A percentile compares a stretch with the other conserved stretches of the same genome.
Evolutionary conservation across 64 coral and sea anemone species (phyloP).

Genomic region (Porites australiensis): DNA sequence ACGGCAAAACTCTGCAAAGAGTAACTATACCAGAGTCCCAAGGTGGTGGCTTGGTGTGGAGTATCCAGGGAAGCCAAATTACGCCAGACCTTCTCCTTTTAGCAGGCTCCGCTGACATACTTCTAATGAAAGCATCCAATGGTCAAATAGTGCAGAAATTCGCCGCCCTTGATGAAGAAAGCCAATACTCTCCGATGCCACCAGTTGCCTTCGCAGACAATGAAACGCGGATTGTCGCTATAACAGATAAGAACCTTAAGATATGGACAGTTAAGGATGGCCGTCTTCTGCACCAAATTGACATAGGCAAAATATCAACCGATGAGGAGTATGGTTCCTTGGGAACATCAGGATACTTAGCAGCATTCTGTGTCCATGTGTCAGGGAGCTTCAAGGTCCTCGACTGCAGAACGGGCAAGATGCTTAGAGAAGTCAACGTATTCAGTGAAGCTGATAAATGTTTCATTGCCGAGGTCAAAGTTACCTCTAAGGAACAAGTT

Average conservation of each 20-base stretch:
- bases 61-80: slow-evolving; percentile 31
- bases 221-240: slow-evolving; percentile 52
- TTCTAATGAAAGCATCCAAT: slow-evolving; percentile 28
- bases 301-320: slow-evolving; percentile 46
- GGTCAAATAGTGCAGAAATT: slow-evolving; percentile 31
- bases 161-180: slow-evolving; percentile 40
- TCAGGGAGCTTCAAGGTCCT: slow-evolving; percentile 43
- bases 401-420: slow-evolving; percentile 17
- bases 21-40: slow-evolving; percentile 38
- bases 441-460: slow-evolving; percentile 8
- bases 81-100: slow-evolving; percentile 41
- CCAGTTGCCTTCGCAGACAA: slow-evolving; percentile 69
- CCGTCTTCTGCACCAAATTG: slow-evolving; percentile 27
- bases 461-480: slow-evolving; percentile 36
- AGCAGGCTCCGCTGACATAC: slow-evolving; percentile 50
- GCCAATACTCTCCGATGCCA: slow-evolving; percentile 53
- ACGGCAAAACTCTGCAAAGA: slow-evolving; percentile 49
- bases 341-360: slow-evolving; percentile 34
- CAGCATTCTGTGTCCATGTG: slow-evolving; percentile 33
- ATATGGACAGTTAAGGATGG: slow-evolving; percentile 66
- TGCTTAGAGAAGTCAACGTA: slow-evolving; percentile 14
- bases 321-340: slow-evolving; percentile 65
- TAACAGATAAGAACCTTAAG: slow-evolving; percentile 69
- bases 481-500: slow-evolving; percentile 40
- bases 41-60: slow-evolving; percentile 31